A percentile compares a stretch with the other conserved stretches of the same genome.
Evolutionary conservation across 2,797 vertebrate genomes (phyloP).

Genomic region (Helarctos malayanus): DNA sequence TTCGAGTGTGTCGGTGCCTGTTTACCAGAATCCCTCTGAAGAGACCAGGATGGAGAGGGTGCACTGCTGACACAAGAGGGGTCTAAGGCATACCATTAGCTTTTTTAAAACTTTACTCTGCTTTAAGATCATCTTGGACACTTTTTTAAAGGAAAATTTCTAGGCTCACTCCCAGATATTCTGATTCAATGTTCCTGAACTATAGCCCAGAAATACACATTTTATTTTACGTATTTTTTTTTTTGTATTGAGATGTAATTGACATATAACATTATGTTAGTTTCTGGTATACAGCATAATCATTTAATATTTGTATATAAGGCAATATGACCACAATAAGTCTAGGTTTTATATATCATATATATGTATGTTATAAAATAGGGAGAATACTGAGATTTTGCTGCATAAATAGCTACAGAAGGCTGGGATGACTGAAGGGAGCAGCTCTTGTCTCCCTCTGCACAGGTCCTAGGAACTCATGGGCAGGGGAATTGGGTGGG

Average conservation of each 20-base stretch:
- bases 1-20: neutral
- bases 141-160: slow-evolving; percentile 59
- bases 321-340: neutral
- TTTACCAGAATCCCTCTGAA: neutral
- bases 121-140: neutral
- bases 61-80: accelerated
- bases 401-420: slow-evolving; percentile 42
- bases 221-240: neutral
- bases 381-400: slow-evolving; percentile 63
- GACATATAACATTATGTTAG: neutral
- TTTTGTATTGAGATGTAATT: neutral
- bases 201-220: slow-evolving; percentile 22
- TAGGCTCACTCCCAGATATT: slow-evolving; percentile 21
- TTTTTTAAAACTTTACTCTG: neutral
- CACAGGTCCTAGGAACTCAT: neutral
- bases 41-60: neutral
- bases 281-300: neutral
- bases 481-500: neutral
- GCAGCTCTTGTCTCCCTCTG: neutral
- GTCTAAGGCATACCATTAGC: accelerated
- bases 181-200: slow-evolving; percentile 31
- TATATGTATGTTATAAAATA: neutral
- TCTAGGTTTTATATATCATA: neutral
- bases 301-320: neutral
- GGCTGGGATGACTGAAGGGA: neutral